Evolutionary conservation across 53 echinoderm and acorn worm genomes (phyloP).

Genomic region (Echinarachnius parma): DNA sequence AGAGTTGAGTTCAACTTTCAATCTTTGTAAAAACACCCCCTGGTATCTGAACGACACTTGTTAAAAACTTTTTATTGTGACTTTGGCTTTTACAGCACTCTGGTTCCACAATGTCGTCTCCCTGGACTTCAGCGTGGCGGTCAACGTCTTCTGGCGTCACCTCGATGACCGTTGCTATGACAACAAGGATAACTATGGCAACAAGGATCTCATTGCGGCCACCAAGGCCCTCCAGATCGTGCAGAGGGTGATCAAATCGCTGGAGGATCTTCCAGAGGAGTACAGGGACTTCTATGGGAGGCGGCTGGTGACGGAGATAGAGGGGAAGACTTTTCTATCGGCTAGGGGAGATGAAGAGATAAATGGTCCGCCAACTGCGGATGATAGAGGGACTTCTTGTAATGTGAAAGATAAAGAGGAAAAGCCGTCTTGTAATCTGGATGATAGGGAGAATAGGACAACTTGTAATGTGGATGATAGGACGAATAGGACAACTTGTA

Average conservation of each 20-base stretch:
- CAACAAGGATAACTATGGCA: constrained; percentile 90
- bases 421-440: too few relatives aligned
- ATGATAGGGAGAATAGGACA: too few relatives aligned
- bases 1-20: too few relatives aligned
- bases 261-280: constrained; percentile 83
- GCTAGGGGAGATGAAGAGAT: constrained; percentile 4
- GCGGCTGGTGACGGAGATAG: constrained; percentile 81
- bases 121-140: constrained; percentile 91
- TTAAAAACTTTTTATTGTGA: too few relatives aligned
- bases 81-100: constrained; percentile 67
- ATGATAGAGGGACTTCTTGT: too few relatives aligned
- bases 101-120: constrained; percentile 99
- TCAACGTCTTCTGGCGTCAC: constrained; percentile 94
- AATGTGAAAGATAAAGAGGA: too few relatives aligned
- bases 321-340: constrained; percentile 57
- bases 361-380: background rate
- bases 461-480: background rate
- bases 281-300: constrained; percentile 97
- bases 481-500: background rate
- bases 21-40: too few relatives aligned
- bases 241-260: constrained; percentile 73
- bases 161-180: constrained; percentile 76
- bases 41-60: too few relatives aligned
- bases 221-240: constrained; percentile 85
- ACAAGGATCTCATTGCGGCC: constrained; percentile 92